These are phyloP conservation scores for Brachyrhaphis roseni DNA, from an alignment of 2,797 vertebrate genomes.

Conservation along the genomic window DNA sequence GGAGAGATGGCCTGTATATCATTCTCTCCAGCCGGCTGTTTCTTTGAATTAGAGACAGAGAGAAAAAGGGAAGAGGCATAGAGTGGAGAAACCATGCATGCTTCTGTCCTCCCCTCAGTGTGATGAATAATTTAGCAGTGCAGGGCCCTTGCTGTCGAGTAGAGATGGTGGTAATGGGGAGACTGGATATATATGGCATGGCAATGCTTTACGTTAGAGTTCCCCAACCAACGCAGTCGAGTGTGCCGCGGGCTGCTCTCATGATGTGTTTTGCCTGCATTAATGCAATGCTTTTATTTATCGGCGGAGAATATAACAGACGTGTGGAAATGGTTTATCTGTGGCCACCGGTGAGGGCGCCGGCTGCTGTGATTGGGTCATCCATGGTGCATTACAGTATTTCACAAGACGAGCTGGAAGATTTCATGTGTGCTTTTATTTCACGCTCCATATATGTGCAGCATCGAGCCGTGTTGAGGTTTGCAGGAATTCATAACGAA, in stretches of 20 bases:
- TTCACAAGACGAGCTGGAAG: slow-evolving; percentile 2
- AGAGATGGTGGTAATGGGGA: slow-evolving; percentile 75
- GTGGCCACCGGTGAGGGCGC: slow-evolving; percentile 50
- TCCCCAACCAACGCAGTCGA: slow-evolving; percentile 47
- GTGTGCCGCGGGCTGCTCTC: slow-evolving; percentile 54
- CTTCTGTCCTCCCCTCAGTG: slow-evolving; percentile 70
- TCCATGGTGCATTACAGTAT: slow-evolving; percentile 25
- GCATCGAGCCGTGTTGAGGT: slow-evolving; percentile 38
- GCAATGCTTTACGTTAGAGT: slow-evolving; percentile 67
- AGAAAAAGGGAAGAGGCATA: slow-evolving; percentile 55
- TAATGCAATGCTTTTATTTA: slow-evolving; percentile 58
- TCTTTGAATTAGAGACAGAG: slow-evolving; percentile 68
- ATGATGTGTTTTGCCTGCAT: slow-evolving; percentile 49
- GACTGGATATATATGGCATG: slow-evolving; percentile 69
- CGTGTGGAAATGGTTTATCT: slow-evolving; percentile 11
- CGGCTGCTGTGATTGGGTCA: slow-evolving; percentile 41
- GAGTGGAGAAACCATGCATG: slow-evolving; percentile 66
- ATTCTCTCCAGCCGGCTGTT: slow-evolving; percentile 69
- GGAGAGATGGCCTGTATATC: slow-evolving; percentile 65
- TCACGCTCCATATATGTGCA: slow-evolving; percentile 4
- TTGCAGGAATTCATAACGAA: slow-evolving; percentile 36
- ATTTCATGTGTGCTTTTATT: slow-evolving; percentile 12
- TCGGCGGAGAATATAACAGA: slow-evolving; percentile 6
- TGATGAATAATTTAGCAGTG: slow-evolving; percentile 81
- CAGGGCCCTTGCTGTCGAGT: slow-evolving; percentile 73